These are phyloP conservation scores for Chydorus sphaericus DNA, from an alignment of 2,888 invertebrate species.

Conservation along the genomic window DNA sequence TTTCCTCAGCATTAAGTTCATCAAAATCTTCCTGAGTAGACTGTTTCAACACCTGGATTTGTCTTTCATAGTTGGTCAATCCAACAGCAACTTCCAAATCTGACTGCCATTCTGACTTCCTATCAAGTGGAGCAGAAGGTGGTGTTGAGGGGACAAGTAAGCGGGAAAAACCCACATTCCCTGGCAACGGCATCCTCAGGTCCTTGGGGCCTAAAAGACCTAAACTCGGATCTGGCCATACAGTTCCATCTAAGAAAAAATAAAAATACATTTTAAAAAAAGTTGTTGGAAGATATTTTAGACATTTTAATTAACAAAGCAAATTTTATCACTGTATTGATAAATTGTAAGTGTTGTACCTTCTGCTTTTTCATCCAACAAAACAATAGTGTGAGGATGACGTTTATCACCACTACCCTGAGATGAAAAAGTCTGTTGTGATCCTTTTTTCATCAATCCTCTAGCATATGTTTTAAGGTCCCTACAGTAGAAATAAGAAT, in stretches of 20 bases:
- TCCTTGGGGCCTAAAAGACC: constrained; percentile 47
- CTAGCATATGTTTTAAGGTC: constrained; percentile 2
- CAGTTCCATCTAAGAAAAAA: not conserved
- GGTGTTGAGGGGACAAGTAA: not conserved
- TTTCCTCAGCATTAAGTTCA: constrained; percentile 18
- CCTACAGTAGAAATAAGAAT: too few relatives aligned
- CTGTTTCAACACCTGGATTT: constrained; percentile 8
- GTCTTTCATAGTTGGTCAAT: constrained; percentile 15
- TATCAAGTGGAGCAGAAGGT: not conserved
- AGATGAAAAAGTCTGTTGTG: not conserved
- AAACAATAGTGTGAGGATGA: constrained; percentile 2
- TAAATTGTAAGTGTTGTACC: not conserved
- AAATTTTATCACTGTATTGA: not conserved
- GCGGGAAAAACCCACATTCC: constrained; percentile 46
- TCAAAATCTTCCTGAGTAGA: constrained; percentile 20
- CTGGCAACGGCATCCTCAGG: constrained; percentile 52
- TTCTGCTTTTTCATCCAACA: constrained; percentile 4
- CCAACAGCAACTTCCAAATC: constrained; percentile 7
- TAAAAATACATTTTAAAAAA: not conserved
- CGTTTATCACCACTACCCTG: constrained; percentile 9
- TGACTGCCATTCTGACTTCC: not conserved
- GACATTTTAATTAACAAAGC: not conserved
- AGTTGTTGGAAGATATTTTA: not conserved
- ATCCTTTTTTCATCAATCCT: not conserved
- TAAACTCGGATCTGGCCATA: constrained; percentile 39